phyloP scores from a whole-genome alignment of 2,797 vertebrate genomes.

The Poecile montanus region DNA sequence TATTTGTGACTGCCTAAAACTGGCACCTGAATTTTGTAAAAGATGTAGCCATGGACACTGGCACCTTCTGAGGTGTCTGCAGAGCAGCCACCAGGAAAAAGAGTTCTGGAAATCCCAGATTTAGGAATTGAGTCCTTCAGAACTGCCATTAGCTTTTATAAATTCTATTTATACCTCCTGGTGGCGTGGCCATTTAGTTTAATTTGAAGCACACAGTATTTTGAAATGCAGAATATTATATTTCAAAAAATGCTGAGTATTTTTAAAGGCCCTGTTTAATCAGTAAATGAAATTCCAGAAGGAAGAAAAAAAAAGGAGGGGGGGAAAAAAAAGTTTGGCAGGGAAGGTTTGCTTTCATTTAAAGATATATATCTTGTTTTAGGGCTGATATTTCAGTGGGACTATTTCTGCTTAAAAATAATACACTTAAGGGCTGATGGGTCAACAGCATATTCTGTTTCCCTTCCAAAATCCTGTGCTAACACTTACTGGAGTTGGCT shows the following conservation, averaged over 20 bases:
- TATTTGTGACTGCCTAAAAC: neutral
- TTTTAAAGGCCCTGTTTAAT: neutral
- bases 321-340: neutral
- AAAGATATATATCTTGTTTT: neutral
- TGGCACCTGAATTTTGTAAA: neutral
- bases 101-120: neutral
- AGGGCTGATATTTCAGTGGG: neutral
- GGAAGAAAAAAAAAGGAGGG: neutral
- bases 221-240: neutral
- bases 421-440: neutral
- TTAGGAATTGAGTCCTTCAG: neutral
- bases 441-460: neutral
- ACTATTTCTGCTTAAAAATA: neutral
- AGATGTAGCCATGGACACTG: neutral
- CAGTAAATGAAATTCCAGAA: neutral
- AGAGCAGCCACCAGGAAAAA: neutral
- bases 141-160: neutral
- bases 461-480: neutral
- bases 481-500: fast-evolving
- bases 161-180: neutral
- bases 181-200: neutral
- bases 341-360: neutral
- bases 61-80: neutral
- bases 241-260: neutral
- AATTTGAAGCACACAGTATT: neutral